A percentile compares a stretch with the other conserved stretches of the same genome.
Conservation (phyloP, 1,140 invertebrate species). For the Fopius arisanus region DNA sequence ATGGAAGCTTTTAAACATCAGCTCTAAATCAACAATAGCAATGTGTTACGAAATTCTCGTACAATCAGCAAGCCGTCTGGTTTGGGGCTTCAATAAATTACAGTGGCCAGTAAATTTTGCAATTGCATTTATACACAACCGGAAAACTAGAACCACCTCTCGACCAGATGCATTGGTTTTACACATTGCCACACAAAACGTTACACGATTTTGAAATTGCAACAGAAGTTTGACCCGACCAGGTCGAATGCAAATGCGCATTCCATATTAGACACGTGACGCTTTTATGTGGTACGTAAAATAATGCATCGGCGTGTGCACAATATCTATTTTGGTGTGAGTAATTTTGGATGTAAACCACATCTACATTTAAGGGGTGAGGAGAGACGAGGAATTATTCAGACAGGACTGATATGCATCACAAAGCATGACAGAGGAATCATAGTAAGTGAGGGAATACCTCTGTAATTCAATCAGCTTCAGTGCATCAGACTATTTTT, state of each 20-base stretch:
- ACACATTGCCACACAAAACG: neutral
- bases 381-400: neutral
- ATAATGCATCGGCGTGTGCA: slow-evolving; percentile 6
- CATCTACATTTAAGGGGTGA: neutral
- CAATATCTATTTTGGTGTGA: neutral
- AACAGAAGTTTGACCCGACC: neutral
- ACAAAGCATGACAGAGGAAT: neutral
- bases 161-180: neutral
- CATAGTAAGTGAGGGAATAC: neutral
- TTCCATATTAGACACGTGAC: slow-evolving; percentile 7
- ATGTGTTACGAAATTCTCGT: neutral
- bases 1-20: neutral
- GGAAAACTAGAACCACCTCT: no score
- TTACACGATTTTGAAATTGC: neutral
- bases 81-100: neutral
- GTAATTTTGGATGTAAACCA: slow-evolving; percentile 6
- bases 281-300: slow-evolving; percentile 8
- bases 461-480: neutral
- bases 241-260: neutral
- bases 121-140: neutral
- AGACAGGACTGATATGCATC: neutral
- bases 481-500: no score
- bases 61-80: slow-evolving; percentile 5
- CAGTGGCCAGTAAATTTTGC: neutral
- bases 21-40: slow-evolving; percentile 4